Percentiles rank a stretch among this genome's conserved stretches.
These are phyloP conservation scores for Ophthalmolycus amberensis DNA, from an alignment of 2,113 vertebrate species.

Conservation along the genomic window DNA sequence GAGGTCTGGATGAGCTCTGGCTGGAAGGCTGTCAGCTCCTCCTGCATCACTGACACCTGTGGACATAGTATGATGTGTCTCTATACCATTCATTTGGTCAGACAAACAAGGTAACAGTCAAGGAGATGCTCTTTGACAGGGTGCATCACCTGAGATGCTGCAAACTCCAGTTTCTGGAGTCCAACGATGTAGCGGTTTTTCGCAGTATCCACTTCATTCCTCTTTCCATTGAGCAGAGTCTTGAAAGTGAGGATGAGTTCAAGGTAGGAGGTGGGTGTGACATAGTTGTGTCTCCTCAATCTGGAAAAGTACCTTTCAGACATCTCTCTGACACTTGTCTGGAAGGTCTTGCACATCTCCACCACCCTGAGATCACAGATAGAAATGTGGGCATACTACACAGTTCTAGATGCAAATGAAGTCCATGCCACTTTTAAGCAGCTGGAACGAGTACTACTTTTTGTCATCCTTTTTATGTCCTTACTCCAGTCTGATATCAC, in stretches of 20 bases:
- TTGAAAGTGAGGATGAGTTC: constrained; percentile 95
- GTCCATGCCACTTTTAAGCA: background rate
- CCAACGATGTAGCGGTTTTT: constrained; percentile 89
- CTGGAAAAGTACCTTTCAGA: constrained; percentile 85
- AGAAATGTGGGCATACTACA: background rate
- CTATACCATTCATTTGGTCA: background rate
- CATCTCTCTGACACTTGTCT: constrained; percentile 87
- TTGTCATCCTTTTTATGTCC: constrained; percentile 39
- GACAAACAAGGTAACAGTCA: background rate
- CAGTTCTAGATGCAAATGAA: background rate
- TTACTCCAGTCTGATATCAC: constrained; percentile 85
- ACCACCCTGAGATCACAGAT: constrained; percentile 85
- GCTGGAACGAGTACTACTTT: background rate
- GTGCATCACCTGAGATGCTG: constrained; percentile 87
- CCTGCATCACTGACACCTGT: constrained; percentile 92
- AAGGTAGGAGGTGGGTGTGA: constrained; percentile 94
- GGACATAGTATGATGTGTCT: background rate
- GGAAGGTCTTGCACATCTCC: constrained; percentile 93
- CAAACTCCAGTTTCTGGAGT: constrained; percentile 92
- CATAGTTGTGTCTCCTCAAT: constrained; percentile 91
- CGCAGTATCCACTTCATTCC: constrained; percentile 87
- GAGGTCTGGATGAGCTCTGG: constrained; percentile 91
- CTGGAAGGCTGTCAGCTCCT: constrained; percentile 90
- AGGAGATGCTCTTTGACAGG: background rate
- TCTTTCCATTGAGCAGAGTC: constrained; percentile 86